Evolutionary conservation across 2,113 vertebrate species (phyloP).

Genomic region (Ammodytes dubius): DNA sequence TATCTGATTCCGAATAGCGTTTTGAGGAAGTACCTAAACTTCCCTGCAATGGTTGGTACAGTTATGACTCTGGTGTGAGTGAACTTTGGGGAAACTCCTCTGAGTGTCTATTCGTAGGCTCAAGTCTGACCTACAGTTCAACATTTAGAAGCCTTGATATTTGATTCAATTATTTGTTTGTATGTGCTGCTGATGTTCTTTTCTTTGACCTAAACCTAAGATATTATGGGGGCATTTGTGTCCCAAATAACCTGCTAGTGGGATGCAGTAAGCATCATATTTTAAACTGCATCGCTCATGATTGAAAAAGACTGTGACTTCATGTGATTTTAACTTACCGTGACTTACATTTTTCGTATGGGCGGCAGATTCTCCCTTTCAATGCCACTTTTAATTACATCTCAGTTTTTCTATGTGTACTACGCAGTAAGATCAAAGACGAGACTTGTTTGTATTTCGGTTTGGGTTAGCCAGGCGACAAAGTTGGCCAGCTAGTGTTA

Average conservation of each 20-base stretch:
- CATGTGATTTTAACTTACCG: background rate
- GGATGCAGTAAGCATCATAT: background rate
- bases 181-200: background rate
- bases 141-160: background rate
- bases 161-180: background rate
- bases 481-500: slow-evolving; percentile 13
- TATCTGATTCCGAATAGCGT: slow-evolving; percentile 40
- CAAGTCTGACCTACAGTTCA: slow-evolving; percentile 1
- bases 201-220: slow-evolving; percentile 8
- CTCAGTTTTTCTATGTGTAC: background rate
- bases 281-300: background rate
- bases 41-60: slow-evolving; percentile 21
- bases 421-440: background rate
- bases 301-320: background rate
- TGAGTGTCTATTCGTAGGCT: background rate
- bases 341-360: no score
- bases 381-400: background rate
- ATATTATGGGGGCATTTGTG: background rate
- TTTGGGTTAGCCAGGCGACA: slow-evolving; percentile 14
- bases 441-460: background rate
- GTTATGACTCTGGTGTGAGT: background rate
- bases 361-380: no score
- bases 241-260: background rate
- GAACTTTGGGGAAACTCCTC: slow-evolving; percentile 35
- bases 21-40: slow-evolving; percentile 53